Evolutionary conservation across 2,888 invertebrate species (phyloP), one percentile per base, ranked within the genome.

Genomic region (Trachelus stipa): DNA sequence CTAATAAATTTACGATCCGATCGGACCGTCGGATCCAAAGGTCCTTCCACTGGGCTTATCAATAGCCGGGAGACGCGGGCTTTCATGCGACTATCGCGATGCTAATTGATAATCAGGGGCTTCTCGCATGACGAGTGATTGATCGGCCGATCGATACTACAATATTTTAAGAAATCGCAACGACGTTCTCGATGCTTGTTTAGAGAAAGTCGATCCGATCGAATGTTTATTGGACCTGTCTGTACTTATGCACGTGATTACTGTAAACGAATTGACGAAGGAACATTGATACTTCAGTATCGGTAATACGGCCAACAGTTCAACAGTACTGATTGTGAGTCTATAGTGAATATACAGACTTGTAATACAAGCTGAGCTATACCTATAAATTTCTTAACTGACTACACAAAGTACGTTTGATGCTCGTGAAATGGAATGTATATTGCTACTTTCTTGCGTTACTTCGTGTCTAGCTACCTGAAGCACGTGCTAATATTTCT

Each of bases 1-100:
- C 85, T 86, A 86, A 86, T 84, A 86, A 86, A 86, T 86, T 86
- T 83, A 34, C 71, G 71, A 71, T 71, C 71, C 2, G 71, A 71
- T 71, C 31, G 71, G 71, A 71, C 12, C 56, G 56, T 9, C 23
- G 23, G 56, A 56, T 56, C 23, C 56, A 56, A 56, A 56, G 56
- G 56, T 23, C 56, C 56, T 56, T 56, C 23, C 56, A 56, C 0
- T 56, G 56, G 23, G 56, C 23, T 56, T 56, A 56, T 56, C 56
- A 56, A 56, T 56, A 56, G 23, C 0, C 56, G 56, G 23, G 23
- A 56, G 56, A 56, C 9, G 56, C 56, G 56, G 56, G 56, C 56
- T 56, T 23, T 56, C 23, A 23, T 23, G 56, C 56, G 15, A 56
- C 2, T 56, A 56, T 56, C 56, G 6, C 23, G 23, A 56, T 56